Evolutionary conservation across 2,797 vertebrate species (phyloP).

Genomic region (Brachymystax lenok): DNA sequence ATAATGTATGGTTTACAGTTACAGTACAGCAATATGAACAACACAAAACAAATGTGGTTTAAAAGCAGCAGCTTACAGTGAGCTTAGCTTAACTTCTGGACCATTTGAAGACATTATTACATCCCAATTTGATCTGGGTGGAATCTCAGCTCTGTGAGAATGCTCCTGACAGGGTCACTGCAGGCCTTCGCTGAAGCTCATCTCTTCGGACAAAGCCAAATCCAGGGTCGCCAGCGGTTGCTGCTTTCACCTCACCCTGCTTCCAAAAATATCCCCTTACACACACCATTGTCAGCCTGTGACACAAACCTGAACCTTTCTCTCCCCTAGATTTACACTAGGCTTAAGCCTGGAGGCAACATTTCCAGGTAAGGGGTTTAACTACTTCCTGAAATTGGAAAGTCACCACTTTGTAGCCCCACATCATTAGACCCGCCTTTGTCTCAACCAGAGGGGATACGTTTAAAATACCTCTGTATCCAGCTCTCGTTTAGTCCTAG

Average conservation of each 20-base stretch:
- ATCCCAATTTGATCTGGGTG: not conserved
- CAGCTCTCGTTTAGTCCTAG: not conserved
- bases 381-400: not conserved
- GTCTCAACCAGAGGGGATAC: not conserved
- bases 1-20: not conserved
- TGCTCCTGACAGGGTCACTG: slow-evolving; percentile 2
- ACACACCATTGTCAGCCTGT: not conserved
- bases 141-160: not conserved
- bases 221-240: not conserved
- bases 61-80: not conserved
- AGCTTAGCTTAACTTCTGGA: not conserved
- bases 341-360: not conserved
- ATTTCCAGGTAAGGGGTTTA: not conserved
- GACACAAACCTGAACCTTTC: not conserved
- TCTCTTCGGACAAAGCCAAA: slow-evolving; percentile 1
- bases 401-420: not conserved
- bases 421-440: not conserved
- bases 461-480: slow-evolving; percentile 1
- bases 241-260: not conserved
- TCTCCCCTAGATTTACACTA: not conserved
- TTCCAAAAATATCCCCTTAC: not conserved
- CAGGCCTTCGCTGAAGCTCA: slow-evolving; percentile 3
- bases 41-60: not conserved
- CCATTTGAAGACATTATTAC: not conserved
- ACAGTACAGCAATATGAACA: not conserved